phyloP scores from a whole-genome alignment of 2,888 invertebrate genomes.

The Notocelia uddmanniana region DNA sequence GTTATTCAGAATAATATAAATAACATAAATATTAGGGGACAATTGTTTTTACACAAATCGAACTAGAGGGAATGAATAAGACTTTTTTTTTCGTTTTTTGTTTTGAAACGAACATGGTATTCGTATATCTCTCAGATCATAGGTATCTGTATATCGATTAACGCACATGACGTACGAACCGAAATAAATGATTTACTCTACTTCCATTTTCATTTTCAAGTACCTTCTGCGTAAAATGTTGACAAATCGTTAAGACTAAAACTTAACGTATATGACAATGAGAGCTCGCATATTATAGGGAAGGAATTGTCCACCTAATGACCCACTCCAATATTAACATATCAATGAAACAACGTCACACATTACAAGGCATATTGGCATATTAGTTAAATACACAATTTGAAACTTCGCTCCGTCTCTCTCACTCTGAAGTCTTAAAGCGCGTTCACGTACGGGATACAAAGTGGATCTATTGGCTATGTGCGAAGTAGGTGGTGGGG shows the following conservation, averaged over 20 bases:
- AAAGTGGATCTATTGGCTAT: no score
- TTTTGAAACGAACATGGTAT: no score
- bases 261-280: not conserved
- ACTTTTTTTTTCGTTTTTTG: no score
- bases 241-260: conserved; percentile 7
- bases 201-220: not conserved
- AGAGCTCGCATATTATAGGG: not conserved
- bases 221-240: not conserved
- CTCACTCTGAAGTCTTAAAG: not conserved
- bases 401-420: not conserved
- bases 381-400: not conserved
- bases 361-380: not conserved
- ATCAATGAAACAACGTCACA: conserved; percentile 15
- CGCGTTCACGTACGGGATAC: no score
- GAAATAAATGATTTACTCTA: not conserved
- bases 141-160: not conserved
- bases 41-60: no score
- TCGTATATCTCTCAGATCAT: no score
- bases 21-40: no score
- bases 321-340: conserved; percentile 17
- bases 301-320: conserved; percentile 15
- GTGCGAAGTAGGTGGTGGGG: no score
- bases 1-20: no score
- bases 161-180: not conserved
- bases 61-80: no score